Percentiles rank a stretch among this genome's conserved stretches.
Evolutionary conservation across 1,140 invertebrate species (phyloP).

Genomic region (Pachyrhynchus sulphureomaculatus): DNA sequence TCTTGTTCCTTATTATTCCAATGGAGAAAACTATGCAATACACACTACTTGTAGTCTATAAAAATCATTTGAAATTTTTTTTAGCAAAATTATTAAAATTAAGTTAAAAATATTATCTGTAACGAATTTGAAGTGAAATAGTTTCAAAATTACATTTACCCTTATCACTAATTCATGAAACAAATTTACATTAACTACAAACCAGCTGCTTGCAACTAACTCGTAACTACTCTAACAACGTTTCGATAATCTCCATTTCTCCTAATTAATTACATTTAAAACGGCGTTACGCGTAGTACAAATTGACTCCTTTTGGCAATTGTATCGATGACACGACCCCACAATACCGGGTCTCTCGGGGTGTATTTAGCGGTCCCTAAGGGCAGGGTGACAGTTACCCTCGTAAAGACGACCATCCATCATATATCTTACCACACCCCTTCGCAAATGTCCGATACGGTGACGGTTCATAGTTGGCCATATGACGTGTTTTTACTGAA

Average conservation of each 20-base stretch:
- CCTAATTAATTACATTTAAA: conserved; percentile 25
- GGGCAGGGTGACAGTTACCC: conserved; percentile 23
- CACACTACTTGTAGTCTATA: too few relatives aligned
- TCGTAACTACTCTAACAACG: too few relatives aligned
- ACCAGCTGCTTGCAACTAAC: too few relatives aligned
- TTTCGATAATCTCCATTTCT: background rate
- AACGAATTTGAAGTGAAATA: too few relatives aligned
- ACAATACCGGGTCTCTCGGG: conserved; percentile 12
- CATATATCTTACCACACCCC: conserved; percentile 30
- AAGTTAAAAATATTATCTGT: too few relatives aligned
- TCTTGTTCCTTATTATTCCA: too few relatives aligned
- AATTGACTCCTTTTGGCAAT: conserved; percentile 31
- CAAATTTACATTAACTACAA: too few relatives aligned
- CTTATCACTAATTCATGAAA: too few relatives aligned
- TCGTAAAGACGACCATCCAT: conserved; percentile 16
- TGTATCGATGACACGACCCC: conserved; percentile 31
- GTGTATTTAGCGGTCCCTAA: conserved; percentile 29
- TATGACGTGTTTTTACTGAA: conserved; percentile 19
- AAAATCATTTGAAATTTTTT: too few relatives aligned
- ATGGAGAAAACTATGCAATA: too few relatives aligned
- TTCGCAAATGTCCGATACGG: conserved; percentile 10
- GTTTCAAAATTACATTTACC: too few relatives aligned
- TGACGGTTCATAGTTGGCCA: conserved; percentile 2
- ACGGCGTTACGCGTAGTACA: conserved; percentile 8
- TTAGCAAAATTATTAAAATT: too few relatives aligned